Conservation (phyloP, 35 echinoderm and acorn worm genomes). For the Apostichopus japonicus region DNA sequence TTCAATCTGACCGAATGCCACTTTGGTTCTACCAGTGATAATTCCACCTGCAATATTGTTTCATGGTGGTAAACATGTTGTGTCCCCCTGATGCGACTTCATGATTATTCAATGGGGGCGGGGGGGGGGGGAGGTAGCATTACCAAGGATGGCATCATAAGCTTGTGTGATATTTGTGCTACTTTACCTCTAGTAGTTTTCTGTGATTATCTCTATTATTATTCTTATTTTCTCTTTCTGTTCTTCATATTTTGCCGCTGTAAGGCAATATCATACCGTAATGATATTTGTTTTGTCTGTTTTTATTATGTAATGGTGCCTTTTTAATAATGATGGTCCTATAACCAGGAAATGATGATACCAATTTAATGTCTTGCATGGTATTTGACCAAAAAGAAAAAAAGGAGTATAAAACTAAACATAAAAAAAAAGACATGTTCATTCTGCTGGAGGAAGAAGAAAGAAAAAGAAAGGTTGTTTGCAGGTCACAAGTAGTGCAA, state of each 20-base stretch:
- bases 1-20: too few relatives aligned
- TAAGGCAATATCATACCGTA: not conserved
- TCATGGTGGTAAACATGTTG: too few relatives aligned
- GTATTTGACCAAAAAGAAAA: not conserved
- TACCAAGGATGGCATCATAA: too few relatives aligned
- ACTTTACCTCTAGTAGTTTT: too few relatives aligned
- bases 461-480: not conserved
- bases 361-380: not conserved
- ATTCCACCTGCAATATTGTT: too few relatives aligned
- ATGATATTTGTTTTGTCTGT: not conserved
- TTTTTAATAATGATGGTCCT: not conserved
- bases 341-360: not conserved
- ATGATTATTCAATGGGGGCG: too few relatives aligned
- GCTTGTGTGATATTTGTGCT: too few relatives aligned
- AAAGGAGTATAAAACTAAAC: not conserved
- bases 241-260: not conserved
- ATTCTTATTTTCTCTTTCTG: not conserved
- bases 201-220: not conserved
- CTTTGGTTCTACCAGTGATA: too few relatives aligned
- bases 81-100: too few relatives aligned
- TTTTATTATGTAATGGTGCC: not conserved
- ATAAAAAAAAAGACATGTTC: too few relatives aligned
- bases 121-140: too few relatives aligned
- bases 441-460: not conserved
- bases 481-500: not conserved